phyloP scores from a whole-genome alignment of 2,888 invertebrate species.

The Pammene aurita region DNA sequence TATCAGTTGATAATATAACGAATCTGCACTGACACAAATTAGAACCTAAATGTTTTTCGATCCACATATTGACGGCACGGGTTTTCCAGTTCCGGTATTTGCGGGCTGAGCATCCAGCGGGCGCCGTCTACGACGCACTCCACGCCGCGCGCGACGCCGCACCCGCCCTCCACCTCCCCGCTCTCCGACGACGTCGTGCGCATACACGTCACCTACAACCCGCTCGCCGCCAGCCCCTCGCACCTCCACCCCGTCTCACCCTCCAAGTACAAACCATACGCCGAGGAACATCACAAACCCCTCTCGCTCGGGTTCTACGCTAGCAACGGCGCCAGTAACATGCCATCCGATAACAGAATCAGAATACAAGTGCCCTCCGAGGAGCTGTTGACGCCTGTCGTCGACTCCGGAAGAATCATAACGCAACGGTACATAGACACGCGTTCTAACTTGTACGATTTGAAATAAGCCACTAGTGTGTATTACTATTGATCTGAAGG shows the following conservation, averaged over 20 bases:
- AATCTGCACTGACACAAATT: too few species aligned
- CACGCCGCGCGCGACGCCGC: slow-evolving; percentile 87
- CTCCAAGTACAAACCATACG: slow-evolving; percentile 66
- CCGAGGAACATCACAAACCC: slow-evolving; percentile 72
- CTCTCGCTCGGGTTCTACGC: slow-evolving; percentile 75
- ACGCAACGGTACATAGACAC: slow-evolving; percentile 70
- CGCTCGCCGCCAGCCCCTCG: slow-evolving; percentile 80
- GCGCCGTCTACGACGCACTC: slow-evolving; percentile 83
- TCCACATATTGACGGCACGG: background rate
- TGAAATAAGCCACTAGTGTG: slow-evolving; percentile 59
- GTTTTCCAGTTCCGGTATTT: slow-evolving; percentile 70
- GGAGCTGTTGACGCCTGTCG: slow-evolving; percentile 85
- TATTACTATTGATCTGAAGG: slow-evolving; percentile 40
- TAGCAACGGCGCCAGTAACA: slow-evolving; percentile 82
- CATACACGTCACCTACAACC: slow-evolving; percentile 90
- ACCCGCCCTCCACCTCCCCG: slow-evolving; percentile 85
- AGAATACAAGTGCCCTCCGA: slow-evolving; percentile 88
- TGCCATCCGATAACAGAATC: slow-evolving; percentile 86
- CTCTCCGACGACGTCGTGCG: slow-evolving; percentile 86
- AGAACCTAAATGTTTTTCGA: too few species aligned
- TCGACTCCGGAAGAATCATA: slow-evolving; percentile 83
- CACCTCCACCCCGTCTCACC: slow-evolving; percentile 78
- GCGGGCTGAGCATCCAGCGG: slow-evolving; percentile 80
- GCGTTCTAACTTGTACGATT: slow-evolving; percentile 71
- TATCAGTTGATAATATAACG: too few species aligned